Conservation (phyloP, 2,888 invertebrate genomes). For the Hypomecis punctinalis region DNA sequence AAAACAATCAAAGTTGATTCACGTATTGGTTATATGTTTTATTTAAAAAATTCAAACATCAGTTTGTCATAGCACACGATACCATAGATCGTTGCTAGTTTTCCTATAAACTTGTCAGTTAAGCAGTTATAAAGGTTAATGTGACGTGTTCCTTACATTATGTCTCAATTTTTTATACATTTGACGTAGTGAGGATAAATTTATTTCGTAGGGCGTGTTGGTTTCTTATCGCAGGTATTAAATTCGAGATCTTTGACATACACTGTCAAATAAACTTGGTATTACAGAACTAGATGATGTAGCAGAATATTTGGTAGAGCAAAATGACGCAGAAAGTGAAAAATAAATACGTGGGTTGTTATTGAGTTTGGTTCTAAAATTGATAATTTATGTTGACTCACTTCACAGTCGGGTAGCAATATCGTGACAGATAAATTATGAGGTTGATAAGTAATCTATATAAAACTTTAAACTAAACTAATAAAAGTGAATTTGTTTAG, state of each 20-base stretch:
- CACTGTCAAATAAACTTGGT: conserved; percentile 21
- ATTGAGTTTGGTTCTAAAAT: neutral
- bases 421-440: neutral
- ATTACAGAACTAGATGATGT: neutral
- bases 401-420: too few relatives aligned
- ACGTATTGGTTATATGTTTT: too few relatives aligned
- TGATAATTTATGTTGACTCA: too few relatives aligned
- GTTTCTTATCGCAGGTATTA: conserved; percentile 22
- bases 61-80: too few relatives aligned
- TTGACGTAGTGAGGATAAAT: conserved; percentile 33
- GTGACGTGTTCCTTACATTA: conserved; percentile 33
- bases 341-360: neutral
- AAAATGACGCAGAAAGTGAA: neutral
- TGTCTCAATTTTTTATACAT: conserved; percentile 28
- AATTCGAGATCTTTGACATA: conserved; percentile 22
- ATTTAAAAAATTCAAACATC: too few relatives aligned
- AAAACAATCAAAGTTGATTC: too few relatives aligned
- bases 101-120: conserved; percentile 35
- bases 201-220: conserved; percentile 31
- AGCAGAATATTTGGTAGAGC: neutral
- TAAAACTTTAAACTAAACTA: too few relatives aligned
- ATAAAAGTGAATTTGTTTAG: too few relatives aligned
- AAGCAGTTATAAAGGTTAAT: conserved; percentile 34
- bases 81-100: neutral
- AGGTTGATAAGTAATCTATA: conserved; percentile 6